Percentiles rank a stretch among this genome's conserved stretches.
These are phyloP conservation scores for Phrixothrix hirtus DNA, from an alignment of 2,888 invertebrate species.

Conservation along the genomic window DNA sequence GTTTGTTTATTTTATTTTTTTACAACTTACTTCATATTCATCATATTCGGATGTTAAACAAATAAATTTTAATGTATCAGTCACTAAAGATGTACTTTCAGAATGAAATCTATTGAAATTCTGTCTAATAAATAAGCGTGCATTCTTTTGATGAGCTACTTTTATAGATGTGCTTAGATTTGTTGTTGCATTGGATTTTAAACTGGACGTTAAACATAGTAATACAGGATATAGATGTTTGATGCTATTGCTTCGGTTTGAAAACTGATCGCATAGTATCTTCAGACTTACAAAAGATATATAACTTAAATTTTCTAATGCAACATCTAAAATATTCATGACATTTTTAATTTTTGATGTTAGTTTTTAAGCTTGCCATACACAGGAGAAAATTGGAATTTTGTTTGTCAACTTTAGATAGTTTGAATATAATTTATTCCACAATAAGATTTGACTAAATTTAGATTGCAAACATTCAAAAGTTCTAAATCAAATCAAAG, in stretches of 20 bases:
- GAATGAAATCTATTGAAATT: neutral
- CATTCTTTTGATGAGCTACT: neutral
- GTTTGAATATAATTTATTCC: no score
- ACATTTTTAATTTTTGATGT: no score
- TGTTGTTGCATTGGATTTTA: neutral
- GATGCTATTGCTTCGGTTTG: neutral
- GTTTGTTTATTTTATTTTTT: neutral
- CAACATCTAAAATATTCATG: neutral
- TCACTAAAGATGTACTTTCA: neutral
- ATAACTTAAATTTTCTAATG: neutral
- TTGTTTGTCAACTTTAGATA: no score
- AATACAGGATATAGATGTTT: neutral
- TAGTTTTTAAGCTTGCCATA: no score
- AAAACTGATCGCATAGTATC: neutral
- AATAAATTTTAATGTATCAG: neutral
- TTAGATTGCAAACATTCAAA: no score
- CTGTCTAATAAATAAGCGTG: neutral
- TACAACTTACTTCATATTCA: neutral
- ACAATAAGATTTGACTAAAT: no score
- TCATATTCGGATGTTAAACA: neutral
- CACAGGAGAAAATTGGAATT: no score
- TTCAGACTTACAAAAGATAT: neutral
- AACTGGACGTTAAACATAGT: conserved; percentile 1
- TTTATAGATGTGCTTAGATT: neutral
- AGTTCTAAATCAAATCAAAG: no score